Conservation (phyloP, 2,113 vertebrate genomes). For the human (Homo sapiens) region GRCh38 chr11:123530501-123531000, state of each 20-base stretch:
- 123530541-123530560: too few species aligned
- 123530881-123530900: background rate
- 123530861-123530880: background rate
- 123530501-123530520: too few species aligned
- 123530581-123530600: too few species aligned
- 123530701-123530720: background rate
- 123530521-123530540: too few species aligned
- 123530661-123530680: too few species aligned
- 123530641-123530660: too few species aligned
- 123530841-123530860: background rate
- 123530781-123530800: background rate
- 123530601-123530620: too few species aligned
- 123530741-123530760: background rate
- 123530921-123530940: background rate
- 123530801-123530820: background rate
- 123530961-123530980: background rate
- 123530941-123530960: slow-evolving; percentile 16
- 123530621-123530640: too few species aligned
- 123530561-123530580: too few species aligned
- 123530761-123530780: background rate
- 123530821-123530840: background rate
- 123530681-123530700: background rate
- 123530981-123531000: slow-evolving; percentile 20
- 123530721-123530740: background rate
- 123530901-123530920: background rate